Evolutionary conservation across 2,797 vertebrate genomes (phyloP).

Genomic region (Heliangelus exortis): DNA sequence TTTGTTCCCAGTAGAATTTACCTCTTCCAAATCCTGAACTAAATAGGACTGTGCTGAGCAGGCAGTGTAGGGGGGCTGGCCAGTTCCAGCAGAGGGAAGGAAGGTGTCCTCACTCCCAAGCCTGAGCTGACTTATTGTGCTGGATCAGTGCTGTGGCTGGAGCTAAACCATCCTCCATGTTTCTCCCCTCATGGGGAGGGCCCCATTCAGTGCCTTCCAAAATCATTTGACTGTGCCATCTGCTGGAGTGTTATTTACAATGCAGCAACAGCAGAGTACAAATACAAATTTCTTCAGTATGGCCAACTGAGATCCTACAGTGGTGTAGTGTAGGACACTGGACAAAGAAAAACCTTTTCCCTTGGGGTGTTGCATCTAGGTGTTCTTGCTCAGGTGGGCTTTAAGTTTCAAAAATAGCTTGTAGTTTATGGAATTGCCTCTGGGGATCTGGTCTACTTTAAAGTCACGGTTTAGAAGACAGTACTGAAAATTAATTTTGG

Average conservation of each 20-base stretch:
- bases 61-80: not conserved
- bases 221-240: slow-evolving; percentile 60
- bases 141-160: not conserved
- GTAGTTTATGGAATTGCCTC: not conserved
- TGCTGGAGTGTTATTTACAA: slow-evolving; percentile 52
- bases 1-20: not conserved
- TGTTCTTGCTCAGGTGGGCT: not conserved
- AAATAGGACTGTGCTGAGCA: not conserved
- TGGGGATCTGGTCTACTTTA: not conserved
- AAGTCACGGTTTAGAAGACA: not conserved
- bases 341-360: not conserved
- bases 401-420: not conserved
- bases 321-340: not conserved
- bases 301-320: not conserved
- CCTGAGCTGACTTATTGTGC: not conserved
- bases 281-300: not conserved
- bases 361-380: not conserved
- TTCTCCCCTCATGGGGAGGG: not conserved
- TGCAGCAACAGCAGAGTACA: not conserved
- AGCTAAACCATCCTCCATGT: not conserved
- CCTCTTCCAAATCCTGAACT: not conserved
- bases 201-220: not conserved
- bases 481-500: not conserved
- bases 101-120: not conserved
- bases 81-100: not conserved